Evolutionary conservation across 2,888 invertebrate genomes (phyloP).

Genomic region (Calliscelio sp.): DNA sequence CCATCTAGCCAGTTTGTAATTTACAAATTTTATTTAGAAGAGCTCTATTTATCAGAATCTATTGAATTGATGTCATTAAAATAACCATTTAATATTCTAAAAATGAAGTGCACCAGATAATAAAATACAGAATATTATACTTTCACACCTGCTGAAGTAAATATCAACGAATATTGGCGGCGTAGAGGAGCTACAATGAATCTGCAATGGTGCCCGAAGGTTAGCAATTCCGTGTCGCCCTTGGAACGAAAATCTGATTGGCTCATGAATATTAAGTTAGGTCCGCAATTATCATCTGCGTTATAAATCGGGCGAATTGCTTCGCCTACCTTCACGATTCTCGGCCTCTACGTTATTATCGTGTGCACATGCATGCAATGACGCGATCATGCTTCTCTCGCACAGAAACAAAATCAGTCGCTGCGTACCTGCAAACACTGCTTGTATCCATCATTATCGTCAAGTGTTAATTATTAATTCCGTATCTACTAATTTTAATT

Average conservation of each 20-base stretch:
- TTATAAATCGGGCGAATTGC: constrained; percentile 85
- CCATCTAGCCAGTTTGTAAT: too few relatives aligned
- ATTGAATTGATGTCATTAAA: constrained; percentile 33
- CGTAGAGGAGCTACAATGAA: constrained; percentile 78
- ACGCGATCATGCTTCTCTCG: constrained; percentile 69
- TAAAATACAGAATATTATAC: constrained; percentile 64
- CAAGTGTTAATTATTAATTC: constrained; percentile 85
- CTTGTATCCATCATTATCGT: constrained; percentile 81
- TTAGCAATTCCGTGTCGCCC: constrained; percentile 81
- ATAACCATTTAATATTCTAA: constrained; percentile 44
- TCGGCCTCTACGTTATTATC: constrained; percentile 74
- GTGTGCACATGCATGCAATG: constrained; percentile 72
- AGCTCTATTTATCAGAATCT: too few relatives aligned
- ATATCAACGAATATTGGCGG: constrained; percentile 47
- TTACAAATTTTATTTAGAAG: too few relatives aligned
- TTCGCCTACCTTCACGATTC: constrained; percentile 78
- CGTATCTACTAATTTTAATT: constrained; percentile 85
- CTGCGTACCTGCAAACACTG: constrained; percentile 44
- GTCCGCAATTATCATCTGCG: constrained; percentile 86
- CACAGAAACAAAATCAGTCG: constrained; percentile 59
- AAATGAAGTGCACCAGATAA: constrained; percentile 36
- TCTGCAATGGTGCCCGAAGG: constrained; percentile 79
- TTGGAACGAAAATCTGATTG: constrained; percentile 85
- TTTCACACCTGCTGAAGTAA: constrained; percentile 72
- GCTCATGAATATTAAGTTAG: constrained; percentile 86